These are phyloP conservation scores for Spea bombifrons DNA, from an alignment of 2,113 vertebrate species.

Conservation along the genomic window DNA sequence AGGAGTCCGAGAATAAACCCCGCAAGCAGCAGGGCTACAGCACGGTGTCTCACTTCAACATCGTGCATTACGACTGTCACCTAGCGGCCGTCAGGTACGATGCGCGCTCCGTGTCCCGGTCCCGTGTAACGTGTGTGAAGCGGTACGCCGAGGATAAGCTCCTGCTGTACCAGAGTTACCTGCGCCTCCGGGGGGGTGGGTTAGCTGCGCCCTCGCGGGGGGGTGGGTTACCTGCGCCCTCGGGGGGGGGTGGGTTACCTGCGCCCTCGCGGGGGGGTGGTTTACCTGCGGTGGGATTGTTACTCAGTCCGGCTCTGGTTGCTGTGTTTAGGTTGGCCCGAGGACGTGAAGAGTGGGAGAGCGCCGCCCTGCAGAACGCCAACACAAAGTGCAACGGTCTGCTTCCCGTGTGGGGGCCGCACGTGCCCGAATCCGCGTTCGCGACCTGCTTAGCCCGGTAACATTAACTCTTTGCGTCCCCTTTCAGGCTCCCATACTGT, in stretches of 20 bases:
- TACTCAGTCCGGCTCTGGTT: not conserved
- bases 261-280: no score
- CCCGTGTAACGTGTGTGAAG: no score
- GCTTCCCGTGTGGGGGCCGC: slow-evolving; percentile 95
- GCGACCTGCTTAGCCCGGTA: slow-evolving; percentile 96
- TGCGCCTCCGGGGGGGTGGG: no score
- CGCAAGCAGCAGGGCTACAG: slow-evolving; percentile 98
- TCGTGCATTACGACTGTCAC: slow-evolving; percentile 98
- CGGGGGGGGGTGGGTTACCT: no score
- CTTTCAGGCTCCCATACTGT: no score
- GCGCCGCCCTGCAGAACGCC: slow-evolving; percentile 93
- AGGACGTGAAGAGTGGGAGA: slow-evolving; percentile 97
- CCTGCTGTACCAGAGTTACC: no score
- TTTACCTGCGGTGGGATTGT: no score
- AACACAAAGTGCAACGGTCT: slow-evolving; percentile 99
- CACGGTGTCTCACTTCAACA: slow-evolving; percentile 99
- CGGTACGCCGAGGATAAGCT: no score
- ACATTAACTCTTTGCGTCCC: slow-evolving; percentile 28
- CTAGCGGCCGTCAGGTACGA: slow-evolving; percentile 89
- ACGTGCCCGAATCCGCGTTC: slow-evolving; percentile 97
- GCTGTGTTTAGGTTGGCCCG: slow-evolving; percentile 76
- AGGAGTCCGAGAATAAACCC: slow-evolving; percentile 95
- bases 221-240: no score
- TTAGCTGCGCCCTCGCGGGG: no score
- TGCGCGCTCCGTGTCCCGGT: not conserved